A percentile compares a stretch with the other conserved stretches of the same genome.
Conservation (phyloP, 2,888 invertebrate species). For the Lasioglossum vierecki region DNA sequence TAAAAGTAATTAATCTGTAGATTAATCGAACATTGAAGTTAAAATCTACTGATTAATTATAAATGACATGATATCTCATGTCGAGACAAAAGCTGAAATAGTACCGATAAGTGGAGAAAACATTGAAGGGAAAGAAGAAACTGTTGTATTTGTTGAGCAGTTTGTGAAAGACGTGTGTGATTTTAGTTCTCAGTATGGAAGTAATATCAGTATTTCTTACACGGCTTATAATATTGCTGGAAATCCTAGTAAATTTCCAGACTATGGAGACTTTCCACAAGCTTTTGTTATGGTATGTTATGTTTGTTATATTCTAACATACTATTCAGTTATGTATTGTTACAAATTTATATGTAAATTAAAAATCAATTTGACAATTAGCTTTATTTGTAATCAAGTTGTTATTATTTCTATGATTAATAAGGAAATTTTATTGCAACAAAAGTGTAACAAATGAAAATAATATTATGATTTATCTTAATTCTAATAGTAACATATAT, state of each 20-base stretch:
- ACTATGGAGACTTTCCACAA: slow-evolving; percentile 96
- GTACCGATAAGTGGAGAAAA: slow-evolving; percentile 76
- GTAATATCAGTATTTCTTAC: slow-evolving; percentile 94
- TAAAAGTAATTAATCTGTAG: slow-evolving; percentile 35
- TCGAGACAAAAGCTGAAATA: slow-evolving; percentile 78
- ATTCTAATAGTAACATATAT: neutral
- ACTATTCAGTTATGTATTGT: neutral
- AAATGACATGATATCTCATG: slow-evolving; percentile 79
- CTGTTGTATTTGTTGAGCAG: slow-evolving; percentile 87
- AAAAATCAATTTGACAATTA: neutral
- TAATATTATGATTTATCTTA: neutral
- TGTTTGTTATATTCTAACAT: neutral
- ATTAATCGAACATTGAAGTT: slow-evolving; percentile 23
- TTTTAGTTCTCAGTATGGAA: slow-evolving; percentile 96
- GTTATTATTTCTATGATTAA: neutral
- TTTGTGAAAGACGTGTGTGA: slow-evolving; percentile 92
- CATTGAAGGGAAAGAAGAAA: slow-evolving; percentile 72
- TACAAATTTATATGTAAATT: neutral
- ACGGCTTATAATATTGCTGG: slow-evolving; percentile 94
- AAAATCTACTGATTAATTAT: slow-evolving; percentile 38
- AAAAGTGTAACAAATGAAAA: neutral
- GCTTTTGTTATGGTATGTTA: slow-evolving; percentile 93
- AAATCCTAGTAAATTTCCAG: slow-evolving; percentile 93
- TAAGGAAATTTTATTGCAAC: neutral
- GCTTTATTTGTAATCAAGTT: neutral